Evolutionary conservation across 2,888 invertebrate species (phyloP), one percentile per base, ranked within the genome.

Genomic region (Cremastinae sp.): DNA sequence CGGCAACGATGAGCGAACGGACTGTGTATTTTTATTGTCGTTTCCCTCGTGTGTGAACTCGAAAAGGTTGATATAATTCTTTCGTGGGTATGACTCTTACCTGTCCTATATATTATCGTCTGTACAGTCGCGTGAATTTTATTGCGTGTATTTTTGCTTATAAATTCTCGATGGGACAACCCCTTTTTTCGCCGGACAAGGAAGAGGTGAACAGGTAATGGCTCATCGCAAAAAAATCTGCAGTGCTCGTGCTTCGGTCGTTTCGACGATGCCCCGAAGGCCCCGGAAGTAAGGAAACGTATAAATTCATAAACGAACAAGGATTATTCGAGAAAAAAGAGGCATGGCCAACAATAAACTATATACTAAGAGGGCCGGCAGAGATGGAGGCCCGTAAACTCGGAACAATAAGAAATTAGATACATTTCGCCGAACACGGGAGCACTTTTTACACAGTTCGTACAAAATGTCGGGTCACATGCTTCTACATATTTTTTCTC

Each of bases 121-220:
- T 47, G 68, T 62, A 73, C 43, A 58, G 43, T 28, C 43, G 69
- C 59, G 76, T 61, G 47, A 72, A 86, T 83, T 87, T 88, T 87
- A 88, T 88, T 85, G 84, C 88, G 79, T 85, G 88, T 88, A 88
- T 87, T 88, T 88, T 88, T 84, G 81, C 83, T 88, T 86, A 87
- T 88, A 88, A 88, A 88, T 88, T 83, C 79, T 79, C 74, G 65
- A 74, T 69, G 78, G 74, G 79, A 77, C 75, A 78, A 79, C 78
- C 83, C 84, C n/a, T n/a, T 79, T 80, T 49, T 62, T 58, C 38
- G 53, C 62, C 58, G 34, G 54, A 75, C 64, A 68, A 59, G 43
- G 59, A 45, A 58, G 34, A 53, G 22, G 47, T 51, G 49, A 28
- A 59, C 65, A 14, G 45, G 38, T 8, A 28, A 80, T 47, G 59